These are phyloP conservation scores for Ctenochaetus hawaiiensis DNA, from an alignment of 2,797 vertebrate species.

Conservation along the genomic window DNA sequence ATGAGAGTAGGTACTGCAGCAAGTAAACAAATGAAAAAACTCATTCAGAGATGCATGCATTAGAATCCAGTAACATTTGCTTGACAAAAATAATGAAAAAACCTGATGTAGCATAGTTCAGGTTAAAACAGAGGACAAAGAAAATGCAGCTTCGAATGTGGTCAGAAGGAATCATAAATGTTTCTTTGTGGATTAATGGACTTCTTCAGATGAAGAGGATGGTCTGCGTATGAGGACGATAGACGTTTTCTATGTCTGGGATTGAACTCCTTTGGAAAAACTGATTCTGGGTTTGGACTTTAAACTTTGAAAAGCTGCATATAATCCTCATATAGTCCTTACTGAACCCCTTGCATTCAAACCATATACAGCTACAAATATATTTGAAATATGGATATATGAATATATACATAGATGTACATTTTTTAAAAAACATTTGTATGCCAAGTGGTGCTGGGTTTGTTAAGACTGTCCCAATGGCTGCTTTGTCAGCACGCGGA, in stretches of 20 bases:
- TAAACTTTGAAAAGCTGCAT: conserved; percentile 63
- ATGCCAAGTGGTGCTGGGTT: conserved; percentile 72
- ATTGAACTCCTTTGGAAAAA: conserved; percentile 43
- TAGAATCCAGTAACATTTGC: conserved; percentile 83
- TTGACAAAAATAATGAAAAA: conserved; percentile 73
- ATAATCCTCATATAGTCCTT: conserved; percentile 76
- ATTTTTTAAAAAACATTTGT: conserved; percentile 84
- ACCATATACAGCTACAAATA: conserved; percentile 77
- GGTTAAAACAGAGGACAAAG: conserved; percentile 54
- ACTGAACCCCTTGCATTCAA: conserved; percentile 74
- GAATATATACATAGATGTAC: conserved; percentile 60
- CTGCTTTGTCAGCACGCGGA: conserved; percentile 50
- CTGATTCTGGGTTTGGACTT: conserved; percentile 52
- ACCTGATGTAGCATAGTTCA: conserved; percentile 55
- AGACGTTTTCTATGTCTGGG: conserved; percentile 50
- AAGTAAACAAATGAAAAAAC: conserved; percentile 65
- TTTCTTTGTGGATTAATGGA: conserved; percentile 50
- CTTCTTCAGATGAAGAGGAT: conserved; percentile 56
- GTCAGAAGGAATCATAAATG: conserved; percentile 30
- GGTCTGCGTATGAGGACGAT: conserved; percentile 18
- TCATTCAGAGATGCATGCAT: conserved; percentile 84
- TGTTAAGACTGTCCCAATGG: conserved; percentile 49
- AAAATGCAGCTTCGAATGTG: conserved; percentile 61
- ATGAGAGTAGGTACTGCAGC: conserved; percentile 51
- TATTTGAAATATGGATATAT: conserved; percentile 78